Evolutionary conservation across 2,888 invertebrate genomes (phyloP).

Genomic region (Lepidonotus clava): DNA sequence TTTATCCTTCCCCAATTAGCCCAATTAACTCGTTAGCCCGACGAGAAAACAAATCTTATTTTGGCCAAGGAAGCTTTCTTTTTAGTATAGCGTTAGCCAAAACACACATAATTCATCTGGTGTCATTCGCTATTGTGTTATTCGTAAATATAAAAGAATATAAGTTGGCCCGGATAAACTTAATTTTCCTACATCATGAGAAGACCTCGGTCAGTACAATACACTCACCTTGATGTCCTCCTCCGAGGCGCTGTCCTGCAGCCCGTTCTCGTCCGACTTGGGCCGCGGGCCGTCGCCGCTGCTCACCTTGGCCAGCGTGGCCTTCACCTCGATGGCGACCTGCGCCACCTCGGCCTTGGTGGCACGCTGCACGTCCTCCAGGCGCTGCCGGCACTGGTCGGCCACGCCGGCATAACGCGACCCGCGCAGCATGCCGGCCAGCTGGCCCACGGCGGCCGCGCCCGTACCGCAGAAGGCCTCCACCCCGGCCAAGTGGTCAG

Average conservation of each 20-base stretch:
- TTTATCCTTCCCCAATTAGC: no score
- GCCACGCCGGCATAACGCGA: conserved; percentile 65
- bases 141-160: no score
- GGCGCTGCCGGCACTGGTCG: conserved; percentile 42
- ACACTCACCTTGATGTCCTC: neutral
- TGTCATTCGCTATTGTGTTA: no score
- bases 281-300: no score
- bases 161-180: no score
- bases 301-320: conserved; percentile 10
- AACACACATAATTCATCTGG: no score
- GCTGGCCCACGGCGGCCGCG: conserved; percentile 67
- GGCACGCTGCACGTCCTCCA: conserved; percentile 39
- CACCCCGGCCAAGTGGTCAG: conserved; percentile 61
- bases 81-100: no score
- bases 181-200: no score
- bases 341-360: conserved; percentile 49
- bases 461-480: conserved; percentile 69
- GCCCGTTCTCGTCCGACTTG: neutral
- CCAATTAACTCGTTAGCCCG: no score
- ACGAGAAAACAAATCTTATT: no score
- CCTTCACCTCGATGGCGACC: conserved; percentile 51
- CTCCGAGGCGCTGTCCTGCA: neutral
- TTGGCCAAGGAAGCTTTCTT: no score
- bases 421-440: conserved; percentile 65
- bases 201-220: neutral